Evolutionary conservation across 1,140 invertebrate species (phyloP).

Genomic region (Branchinecta lindahli): DNA sequence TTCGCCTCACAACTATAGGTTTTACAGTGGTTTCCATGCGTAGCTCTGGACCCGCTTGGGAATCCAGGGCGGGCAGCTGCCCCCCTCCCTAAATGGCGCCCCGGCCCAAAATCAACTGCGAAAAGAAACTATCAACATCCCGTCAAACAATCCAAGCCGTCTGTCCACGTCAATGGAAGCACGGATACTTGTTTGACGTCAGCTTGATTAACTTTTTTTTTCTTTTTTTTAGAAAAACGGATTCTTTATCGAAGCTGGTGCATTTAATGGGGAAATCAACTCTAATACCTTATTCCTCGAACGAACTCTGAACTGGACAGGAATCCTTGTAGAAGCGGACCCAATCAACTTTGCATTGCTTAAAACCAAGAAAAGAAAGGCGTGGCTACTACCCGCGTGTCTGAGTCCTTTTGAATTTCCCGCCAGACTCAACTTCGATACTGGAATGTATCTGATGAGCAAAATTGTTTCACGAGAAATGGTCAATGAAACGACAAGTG

Average conservation of each 20-base stretch:
- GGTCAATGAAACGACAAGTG: background rate
- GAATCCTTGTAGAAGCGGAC: conserved; percentile 21
- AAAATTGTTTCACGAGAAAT: background rate
- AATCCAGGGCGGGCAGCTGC: too few relatives aligned
- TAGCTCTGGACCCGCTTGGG: too few relatives aligned
- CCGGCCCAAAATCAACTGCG: too few relatives aligned
- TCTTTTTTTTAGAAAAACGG: background rate
- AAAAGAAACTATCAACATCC: too few relatives aligned
- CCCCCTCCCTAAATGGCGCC: too few relatives aligned
- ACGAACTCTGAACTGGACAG: conserved; percentile 18
- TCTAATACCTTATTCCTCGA: conserved; percentile 23
- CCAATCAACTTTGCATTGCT: conserved; percentile 18
- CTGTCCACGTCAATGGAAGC: too few relatives aligned
- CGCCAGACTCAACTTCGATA: background rate
- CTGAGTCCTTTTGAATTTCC: background rate
- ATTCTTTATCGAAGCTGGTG: conserved; percentile 17
- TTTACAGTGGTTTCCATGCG: too few relatives aligned
- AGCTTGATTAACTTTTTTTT: background rate
- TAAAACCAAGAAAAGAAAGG: conserved; percentile 19
- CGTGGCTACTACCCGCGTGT: conserved; percentile 16
- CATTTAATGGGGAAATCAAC: conserved; percentile 22
- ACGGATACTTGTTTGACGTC: too few relatives aligned
- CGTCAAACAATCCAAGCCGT: too few relatives aligned
- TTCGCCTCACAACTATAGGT: too few relatives aligned
- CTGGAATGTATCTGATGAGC: background rate